Evolutionary conservation across 2,113 vertebrate species (phyloP).

Genomic region (Bucco capensis): DNA sequence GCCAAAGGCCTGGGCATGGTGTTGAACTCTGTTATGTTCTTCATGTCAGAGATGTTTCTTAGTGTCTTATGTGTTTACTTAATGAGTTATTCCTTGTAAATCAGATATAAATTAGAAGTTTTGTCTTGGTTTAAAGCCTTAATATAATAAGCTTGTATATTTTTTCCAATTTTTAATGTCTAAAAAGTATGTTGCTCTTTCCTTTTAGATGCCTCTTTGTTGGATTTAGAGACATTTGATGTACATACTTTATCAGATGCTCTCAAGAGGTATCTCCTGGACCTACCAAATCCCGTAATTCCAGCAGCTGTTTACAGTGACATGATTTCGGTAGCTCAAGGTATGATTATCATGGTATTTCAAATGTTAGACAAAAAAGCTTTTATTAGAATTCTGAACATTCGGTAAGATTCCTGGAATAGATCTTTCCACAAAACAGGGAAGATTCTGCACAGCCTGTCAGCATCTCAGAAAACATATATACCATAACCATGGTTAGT

Average conservation of each 20-base stretch:
- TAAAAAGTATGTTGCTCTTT: slow-evolving; percentile 1
- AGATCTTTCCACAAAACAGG: background rate
- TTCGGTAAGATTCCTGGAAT: background rate
- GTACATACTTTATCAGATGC: slow-evolving; percentile 85
- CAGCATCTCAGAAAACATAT: background rate
- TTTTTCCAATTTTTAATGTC: background rate
- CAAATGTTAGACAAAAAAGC: background rate
- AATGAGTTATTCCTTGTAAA: background rate
- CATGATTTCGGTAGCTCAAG: slow-evolving; percentile 86
- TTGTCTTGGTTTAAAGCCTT: background rate
- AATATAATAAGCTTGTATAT: background rate
- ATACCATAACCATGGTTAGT: background rate
- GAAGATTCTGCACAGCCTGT: background rate
- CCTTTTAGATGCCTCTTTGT: slow-evolving; percentile 73
- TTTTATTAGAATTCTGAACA: background rate
- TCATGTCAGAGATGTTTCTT: background rate
- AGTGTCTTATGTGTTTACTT: background rate
- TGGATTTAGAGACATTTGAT: slow-evolving; percentile 88
- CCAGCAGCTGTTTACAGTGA: slow-evolving; percentile 82
- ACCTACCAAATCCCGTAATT: slow-evolving; percentile 93
- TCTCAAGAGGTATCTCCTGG: slow-evolving; percentile 88
- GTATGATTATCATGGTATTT: slow-evolving; percentile 61
- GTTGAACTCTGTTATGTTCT: background rate
- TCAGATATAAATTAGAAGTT: background rate
- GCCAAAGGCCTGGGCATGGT: background rate